Base-by-base conservation (phyloP, 2,888 invertebrate species). In the Cotesia congregata region DNA sequence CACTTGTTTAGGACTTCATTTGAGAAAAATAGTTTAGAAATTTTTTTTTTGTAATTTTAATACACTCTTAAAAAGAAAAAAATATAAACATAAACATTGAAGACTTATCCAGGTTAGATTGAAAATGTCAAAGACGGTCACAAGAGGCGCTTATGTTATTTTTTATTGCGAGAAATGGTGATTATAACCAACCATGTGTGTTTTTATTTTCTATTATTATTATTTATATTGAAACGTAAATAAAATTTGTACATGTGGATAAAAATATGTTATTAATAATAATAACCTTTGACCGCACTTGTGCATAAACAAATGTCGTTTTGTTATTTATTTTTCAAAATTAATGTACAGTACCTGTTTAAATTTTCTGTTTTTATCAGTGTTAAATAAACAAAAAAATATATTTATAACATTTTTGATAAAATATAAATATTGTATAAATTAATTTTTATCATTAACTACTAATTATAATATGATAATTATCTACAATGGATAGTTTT, bases 401-500 rank as follows among this genome's bases (percentile, higher is more conserved):
- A 12, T 65, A 65, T 20, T 20, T 65, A 20, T 30, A 50, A 7
- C 7, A 12, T 12, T 30, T 38, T 12, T 12, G 12, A 30, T 30
- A 65, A 7, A 30, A 38, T 2, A 30, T 65, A 7, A 65, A 65
- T 65, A 30, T 65, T 65, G 30, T 65, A 12, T 30, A 9, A 65
- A 12, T 5, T 4, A 65, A 30, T 65, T 65, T 9, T 65, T 6
- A 5, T 65, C 30, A 65, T 30, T 12, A 30, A 30, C 4, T 20
- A 30, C 5, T 65, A 12, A 12, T 65, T 20, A 30, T 38, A 65
- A 30, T 20, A 65, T 65, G 30, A 20, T 65, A 65, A 30, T 30
- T 30, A 61, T 65, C 60, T 74, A 69, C 15, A 5, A 84, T 84
- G 84, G 83, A 84, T 70, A 79, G 80, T 69, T 78, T 80, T 0